Conservation (phyloP, 2,113 vertebrate species). For the Calyptommatus sinebrachiatus region DNA sequence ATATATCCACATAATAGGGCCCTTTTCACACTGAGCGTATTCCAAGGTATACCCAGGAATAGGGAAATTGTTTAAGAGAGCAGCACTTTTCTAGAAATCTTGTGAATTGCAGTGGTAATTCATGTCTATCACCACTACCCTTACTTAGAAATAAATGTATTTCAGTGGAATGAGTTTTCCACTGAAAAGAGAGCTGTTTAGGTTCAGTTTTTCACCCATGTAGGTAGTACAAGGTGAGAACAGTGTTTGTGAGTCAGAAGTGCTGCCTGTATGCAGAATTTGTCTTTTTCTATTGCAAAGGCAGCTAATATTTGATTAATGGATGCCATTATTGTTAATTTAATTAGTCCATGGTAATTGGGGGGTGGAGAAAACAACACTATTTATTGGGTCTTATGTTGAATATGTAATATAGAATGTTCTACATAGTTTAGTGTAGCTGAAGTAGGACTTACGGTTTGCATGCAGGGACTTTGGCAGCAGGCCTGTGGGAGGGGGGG, state of each 20-base stretch:
- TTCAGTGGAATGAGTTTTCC: neutral
- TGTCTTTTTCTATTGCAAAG: constrained; percentile 3
- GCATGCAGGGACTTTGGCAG: neutral
- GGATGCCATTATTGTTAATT: neutral
- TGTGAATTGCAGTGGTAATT: neutral
- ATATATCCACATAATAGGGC: neutral
- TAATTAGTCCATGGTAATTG: constrained; percentile 10
- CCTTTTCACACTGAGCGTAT: too few relatives aligned
- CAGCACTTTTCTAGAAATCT: constrained; percentile 12
- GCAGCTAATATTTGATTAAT: constrained; percentile 11
- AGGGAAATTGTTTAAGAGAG: neutral
- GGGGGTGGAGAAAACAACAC: neutral
- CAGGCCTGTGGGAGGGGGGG: neutral
- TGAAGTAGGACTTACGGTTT: neutral
- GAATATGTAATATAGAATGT: neutral
- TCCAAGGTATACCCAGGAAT: too few relatives aligned
- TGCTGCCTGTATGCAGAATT: neutral
- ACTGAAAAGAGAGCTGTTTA: neutral
- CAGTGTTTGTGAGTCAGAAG: neutral
- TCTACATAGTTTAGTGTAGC: constrained; percentile 10
- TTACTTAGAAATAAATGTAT: neutral
- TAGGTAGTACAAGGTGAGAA: neutral
- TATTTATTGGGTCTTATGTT: neutral
- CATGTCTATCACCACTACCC: constrained; percentile 2
- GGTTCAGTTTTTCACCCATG: neutral